These are phyloP conservation scores for Apodemus agrarius DNA, from an alignment of 2,797 vertebrate genomes.

Conservation along the genomic window DNA sequence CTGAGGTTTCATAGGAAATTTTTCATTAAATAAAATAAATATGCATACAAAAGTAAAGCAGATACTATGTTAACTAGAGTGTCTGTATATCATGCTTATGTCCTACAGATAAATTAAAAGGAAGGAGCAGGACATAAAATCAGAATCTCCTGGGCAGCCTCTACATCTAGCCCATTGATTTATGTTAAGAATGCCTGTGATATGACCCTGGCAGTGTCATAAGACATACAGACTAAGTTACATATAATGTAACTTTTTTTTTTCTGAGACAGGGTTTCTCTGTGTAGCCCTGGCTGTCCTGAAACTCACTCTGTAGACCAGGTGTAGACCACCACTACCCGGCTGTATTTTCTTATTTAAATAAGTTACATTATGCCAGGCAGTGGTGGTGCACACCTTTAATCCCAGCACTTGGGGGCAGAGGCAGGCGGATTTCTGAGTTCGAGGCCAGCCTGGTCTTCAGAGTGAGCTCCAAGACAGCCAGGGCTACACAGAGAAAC, in stretches of 20 bases:
- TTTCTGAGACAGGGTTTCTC: too few species aligned
- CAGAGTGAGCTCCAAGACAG: too few species aligned
- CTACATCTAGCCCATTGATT: conserved; percentile 34
- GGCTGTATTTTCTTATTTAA: too few species aligned
- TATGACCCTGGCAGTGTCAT: conserved; percentile 1
- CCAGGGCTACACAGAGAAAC: too few species aligned
- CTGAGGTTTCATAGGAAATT: conserved; percentile 32
- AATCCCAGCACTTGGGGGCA: too few species aligned
- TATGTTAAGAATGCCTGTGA: conserved; percentile 49
- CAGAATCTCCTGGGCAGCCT: not conserved
- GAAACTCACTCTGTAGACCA: too few species aligned
- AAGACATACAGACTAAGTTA: conserved; percentile 41
- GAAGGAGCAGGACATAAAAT: conserved; percentile 42
- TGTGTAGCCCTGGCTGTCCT: too few species aligned
- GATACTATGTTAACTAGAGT: conserved; percentile 26
- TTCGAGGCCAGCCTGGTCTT: too few species aligned
- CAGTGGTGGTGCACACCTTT: too few species aligned
- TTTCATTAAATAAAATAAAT: conserved; percentile 65
- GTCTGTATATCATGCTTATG: conserved; percentile 33
- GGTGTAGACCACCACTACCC: too few species aligned
- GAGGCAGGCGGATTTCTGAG: too few species aligned
- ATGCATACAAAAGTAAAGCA: conserved; percentile 28
- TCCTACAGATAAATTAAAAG: conserved; percentile 33
- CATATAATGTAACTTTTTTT: not conserved
- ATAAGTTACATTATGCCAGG: too few species aligned